Evolutionary conservation across 2,113 vertebrate species (phyloP), one percentile per base, ranked within the genome.

Genomic region (Prolemur simus): DNA sequence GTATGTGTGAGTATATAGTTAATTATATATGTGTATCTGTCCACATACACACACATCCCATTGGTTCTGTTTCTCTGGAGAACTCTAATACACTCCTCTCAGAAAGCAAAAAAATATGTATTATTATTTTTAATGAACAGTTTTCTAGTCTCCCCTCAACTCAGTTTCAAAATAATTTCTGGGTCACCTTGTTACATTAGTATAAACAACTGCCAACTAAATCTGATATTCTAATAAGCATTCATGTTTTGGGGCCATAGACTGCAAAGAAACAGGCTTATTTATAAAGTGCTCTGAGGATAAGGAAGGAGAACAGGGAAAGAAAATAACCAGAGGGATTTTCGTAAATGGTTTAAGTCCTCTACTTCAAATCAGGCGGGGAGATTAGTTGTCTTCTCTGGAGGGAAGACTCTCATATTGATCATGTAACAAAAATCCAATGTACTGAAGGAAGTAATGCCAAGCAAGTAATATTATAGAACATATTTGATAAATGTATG

Each of bases 401-500:
- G 49, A 74, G 23, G 89, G 23, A 49, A 97, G 90, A 93, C 20
- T 92, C 49, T 97, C 25, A 23, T 94, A 56, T 52, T 94, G 89
- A 86, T 95, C 92, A 37, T n/a, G 45, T 29, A 95, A 69, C 6
- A 85, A 96, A 76, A 97, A 81, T 64, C 27, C 64, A 3, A 83
- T n/a, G 5, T 85, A 58, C 82, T 71, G 87, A 95, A 92, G 68
- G 12, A 97, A 95, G 88, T 42, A 42, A 84, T 25, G 17, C 71
- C 85, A 93, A 97, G 89, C 37, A 92, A 95, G 60, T 37, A 88
- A n/a, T 47, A 87, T 77, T 64, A 37, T 7, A 69, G 14, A 63
- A 34, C 34, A 64, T 21, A 64, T n/a, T 94, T 95, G 78, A 96
- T 91, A 96, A 98, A 34, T 96, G 23, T 92, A n/a, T 90, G 15